Base-by-base conservation (phyloP, 2,888 invertebrate genomes). In the Leptothorax acervorum region DNA sequence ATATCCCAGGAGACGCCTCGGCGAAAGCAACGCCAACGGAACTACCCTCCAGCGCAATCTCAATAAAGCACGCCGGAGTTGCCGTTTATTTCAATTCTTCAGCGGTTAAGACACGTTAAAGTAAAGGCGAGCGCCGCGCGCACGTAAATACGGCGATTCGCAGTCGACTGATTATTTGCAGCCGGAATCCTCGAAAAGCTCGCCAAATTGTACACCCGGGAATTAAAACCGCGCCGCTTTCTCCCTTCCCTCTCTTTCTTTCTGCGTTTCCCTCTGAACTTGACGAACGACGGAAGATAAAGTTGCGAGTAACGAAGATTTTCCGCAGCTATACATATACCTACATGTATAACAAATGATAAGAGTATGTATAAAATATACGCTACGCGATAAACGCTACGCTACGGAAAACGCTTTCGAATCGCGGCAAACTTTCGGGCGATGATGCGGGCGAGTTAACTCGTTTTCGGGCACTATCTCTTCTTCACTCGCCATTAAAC, bases 401-500 rank as follows among this genome's bases (percentile, higher is more conserved):
- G 28, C 4, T 39, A 48, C 28, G 31, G 55, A 31, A 55, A 78
- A 42, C 31, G 45, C 31, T 78, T 68, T 57, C 45, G 42, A 66
- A 78, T 66, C 55, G 55, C 45, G 55, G 51, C 31, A 55, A 68
- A 55, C 55, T 81, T 48, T 62, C 35, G 63, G 15, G 57, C 28
- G 75, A 39, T 51, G 31, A 35, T 39, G 35, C 57, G 68, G n/a
- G 79, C 60, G 65, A 75, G 39, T 48, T 71, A 73, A 85, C 84
- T 83, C 87, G 83, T 74, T 85, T 79, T 83, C 83, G 23, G 51
- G 82, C 76, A 87, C 86, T 90, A 90, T 90, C 90, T 90, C 79
- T 60, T 28, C 86, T 88, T 90, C 84, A 90, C 89, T 79, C 85
- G 86, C 87, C 90, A 90, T 90, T 89, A 89, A 89, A 90, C 90